Conservation (phyloP, 2,888 invertebrate genomes). For the Thymelicus acteon region DNA sequence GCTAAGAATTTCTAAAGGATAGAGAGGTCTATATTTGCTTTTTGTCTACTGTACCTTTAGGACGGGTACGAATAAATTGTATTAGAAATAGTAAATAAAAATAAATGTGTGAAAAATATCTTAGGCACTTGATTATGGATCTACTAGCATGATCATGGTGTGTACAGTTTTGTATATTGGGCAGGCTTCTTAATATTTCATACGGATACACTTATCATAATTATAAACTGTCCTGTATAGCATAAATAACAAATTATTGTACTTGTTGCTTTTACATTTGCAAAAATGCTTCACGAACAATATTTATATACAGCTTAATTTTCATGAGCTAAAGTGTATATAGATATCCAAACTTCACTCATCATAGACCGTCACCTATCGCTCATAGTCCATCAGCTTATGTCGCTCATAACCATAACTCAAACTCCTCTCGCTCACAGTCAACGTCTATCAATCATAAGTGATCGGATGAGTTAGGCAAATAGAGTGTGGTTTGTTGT, state of each 20-base stretch:
- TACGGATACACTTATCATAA: too few relatives aligned
- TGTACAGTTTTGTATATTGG: too few relatives aligned
- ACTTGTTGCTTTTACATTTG: too few relatives aligned
- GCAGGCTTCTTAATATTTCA: too few relatives aligned
- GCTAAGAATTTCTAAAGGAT: slow-evolving; percentile 29
- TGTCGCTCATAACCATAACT: background rate
- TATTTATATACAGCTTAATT: background rate
- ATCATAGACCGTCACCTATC: background rate
- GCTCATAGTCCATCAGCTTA: background rate
- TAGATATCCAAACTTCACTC: background rate
- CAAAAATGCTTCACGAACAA: background rate
- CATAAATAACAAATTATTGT: too few relatives aligned
- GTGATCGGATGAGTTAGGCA: background rate
- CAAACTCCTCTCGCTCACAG: background rate
- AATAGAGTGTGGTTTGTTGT: background rate
- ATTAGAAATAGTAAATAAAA: background rate
- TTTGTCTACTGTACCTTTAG: background rate
- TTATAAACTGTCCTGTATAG: too few relatives aligned
- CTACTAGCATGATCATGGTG: too few relatives aligned
- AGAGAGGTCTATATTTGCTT: slow-evolving; percentile 14
- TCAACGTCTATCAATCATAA: background rate
- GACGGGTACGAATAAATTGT: background rate
- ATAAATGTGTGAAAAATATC: too few relatives aligned
- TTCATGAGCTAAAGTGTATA: background rate
- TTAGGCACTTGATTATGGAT: too few relatives aligned